phyloP scores from a whole-genome alignment of 1,140 invertebrate genomes.

The Sarcophaga peregrina region DNA sequence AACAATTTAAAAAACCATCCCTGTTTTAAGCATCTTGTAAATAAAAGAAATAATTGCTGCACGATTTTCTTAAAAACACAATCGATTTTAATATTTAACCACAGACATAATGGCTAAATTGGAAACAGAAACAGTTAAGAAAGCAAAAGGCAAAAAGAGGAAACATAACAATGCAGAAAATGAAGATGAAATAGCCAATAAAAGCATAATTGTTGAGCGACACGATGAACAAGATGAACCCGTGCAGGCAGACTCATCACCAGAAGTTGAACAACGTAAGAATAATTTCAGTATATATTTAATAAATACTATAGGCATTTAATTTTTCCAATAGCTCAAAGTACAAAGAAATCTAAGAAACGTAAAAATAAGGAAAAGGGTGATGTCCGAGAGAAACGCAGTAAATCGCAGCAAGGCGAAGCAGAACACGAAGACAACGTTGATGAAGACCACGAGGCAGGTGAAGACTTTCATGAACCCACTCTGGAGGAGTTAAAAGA shows the following conservation, averaged over 20 bases:
- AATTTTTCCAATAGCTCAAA: background rate
- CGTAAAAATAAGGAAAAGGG: constrained; percentile 48
- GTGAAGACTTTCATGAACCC: constrained; percentile 48
- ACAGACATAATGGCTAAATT: constrained; percentile 54
- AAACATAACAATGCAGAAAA: constrained; percentile 51
- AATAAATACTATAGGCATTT: background rate
- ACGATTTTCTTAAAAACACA: background rate
- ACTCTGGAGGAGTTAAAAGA: constrained; percentile 55
- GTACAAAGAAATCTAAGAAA: constrained; percentile 48
- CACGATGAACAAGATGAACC: constrained; percentile 19
- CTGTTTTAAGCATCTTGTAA: background rate
- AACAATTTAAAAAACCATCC: background rate
- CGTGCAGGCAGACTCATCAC: constrained; percentile 25
- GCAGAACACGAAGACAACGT: constrained; percentile 28
- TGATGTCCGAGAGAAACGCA: constrained; percentile 48
- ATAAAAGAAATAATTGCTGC: background rate
- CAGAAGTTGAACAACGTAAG: constrained; percentile 20
- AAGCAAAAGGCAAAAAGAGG: constrained; percentile 56
- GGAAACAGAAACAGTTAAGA: constrained; percentile 52
- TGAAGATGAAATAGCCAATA: constrained; percentile 59
- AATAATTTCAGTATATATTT: background rate
- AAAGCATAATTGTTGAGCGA: constrained; percentile 57
- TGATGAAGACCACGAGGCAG: constrained; percentile 21
- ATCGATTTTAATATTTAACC: background rate
- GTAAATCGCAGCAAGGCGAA: constrained; percentile 41